Evolutionary conservation across 2,113 vertebrate genomes (phyloP).

Genomic region (Macrotis lagotis): DNA sequence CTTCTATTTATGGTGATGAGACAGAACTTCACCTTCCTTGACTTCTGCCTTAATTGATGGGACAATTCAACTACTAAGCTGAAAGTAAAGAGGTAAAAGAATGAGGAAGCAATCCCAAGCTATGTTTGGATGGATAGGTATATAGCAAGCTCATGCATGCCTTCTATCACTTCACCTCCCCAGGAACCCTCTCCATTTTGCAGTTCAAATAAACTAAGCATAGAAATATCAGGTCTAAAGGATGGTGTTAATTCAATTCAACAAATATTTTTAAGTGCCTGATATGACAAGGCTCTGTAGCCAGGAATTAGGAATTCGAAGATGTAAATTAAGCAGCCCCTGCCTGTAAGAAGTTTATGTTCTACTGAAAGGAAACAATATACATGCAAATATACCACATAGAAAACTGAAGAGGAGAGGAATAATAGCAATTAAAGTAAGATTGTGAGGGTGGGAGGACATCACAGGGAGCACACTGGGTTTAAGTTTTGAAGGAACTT

Average conservation of each 20-base stretch:
- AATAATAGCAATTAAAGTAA: neutral
- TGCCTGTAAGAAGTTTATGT: neutral
- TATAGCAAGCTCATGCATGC: neutral
- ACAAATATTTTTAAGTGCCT: neutral
- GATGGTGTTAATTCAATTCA: neutral
- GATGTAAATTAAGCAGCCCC: neutral
- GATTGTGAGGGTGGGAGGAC: neutral
- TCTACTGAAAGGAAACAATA: neutral
- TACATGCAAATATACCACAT: neutral
- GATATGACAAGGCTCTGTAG: neutral
- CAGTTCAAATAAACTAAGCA: neutral
- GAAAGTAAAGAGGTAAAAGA: neutral
- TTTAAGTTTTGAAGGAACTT: neutral
- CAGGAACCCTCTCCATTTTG: neutral
- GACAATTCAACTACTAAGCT: neutral
- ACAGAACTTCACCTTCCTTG: neutral
- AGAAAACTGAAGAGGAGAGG: neutral
- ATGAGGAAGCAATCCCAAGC: neutral
- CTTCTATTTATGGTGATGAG: neutral
- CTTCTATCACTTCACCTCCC: neutral
- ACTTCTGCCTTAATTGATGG: neutral
- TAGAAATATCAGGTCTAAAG: neutral
- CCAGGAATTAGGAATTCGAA: neutral
- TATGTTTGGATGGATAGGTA: neutral
- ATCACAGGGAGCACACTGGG: neutral